Conservation (phyloP, 2,888 invertebrate genomes). For the Amiota mariae region DNA sequence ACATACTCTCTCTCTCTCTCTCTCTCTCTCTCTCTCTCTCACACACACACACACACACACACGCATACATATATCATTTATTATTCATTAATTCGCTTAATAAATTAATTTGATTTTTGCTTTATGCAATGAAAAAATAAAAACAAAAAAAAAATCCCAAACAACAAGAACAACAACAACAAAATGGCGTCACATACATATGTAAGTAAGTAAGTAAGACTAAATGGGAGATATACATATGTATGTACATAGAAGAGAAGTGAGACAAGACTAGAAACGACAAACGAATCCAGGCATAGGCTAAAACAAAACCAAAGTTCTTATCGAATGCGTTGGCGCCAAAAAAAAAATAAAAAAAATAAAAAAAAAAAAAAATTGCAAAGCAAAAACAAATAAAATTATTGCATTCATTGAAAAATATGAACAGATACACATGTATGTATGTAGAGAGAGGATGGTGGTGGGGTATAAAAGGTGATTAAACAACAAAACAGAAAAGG, state of each 20-base stretch:
- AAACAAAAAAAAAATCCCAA: neutral
- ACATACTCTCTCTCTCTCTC: no score
- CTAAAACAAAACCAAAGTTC: neutral
- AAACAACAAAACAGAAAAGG: no score
- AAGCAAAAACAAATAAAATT: neutral
- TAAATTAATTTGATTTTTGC: constrained; percentile 62
- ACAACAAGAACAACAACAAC: constrained; percentile 31
- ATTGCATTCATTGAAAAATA: neutral
- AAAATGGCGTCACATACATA: neutral
- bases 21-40: no score
- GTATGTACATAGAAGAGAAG: neutral
- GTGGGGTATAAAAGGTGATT: no score
- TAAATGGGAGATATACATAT: neutral
- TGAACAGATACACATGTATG: no score
- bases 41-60: constrained; percentile 31
- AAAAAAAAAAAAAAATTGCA: neutral
- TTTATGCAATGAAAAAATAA: constrained; percentile 25
- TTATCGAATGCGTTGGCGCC: neutral
- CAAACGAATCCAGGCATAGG: neutral
- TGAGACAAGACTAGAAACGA: neutral
- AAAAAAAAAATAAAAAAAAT: neutral
- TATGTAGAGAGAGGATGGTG: no score
- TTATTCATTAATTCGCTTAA: constrained; percentile 60
- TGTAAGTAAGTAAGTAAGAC: neutral
- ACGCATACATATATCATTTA: constrained; percentile 53